A percentile compares a stretch with the other conserved stretches of the same genome.
phyloP scores from a whole-genome alignment of 2,113 vertebrate species.

The Casuarius casuarius region DNA sequence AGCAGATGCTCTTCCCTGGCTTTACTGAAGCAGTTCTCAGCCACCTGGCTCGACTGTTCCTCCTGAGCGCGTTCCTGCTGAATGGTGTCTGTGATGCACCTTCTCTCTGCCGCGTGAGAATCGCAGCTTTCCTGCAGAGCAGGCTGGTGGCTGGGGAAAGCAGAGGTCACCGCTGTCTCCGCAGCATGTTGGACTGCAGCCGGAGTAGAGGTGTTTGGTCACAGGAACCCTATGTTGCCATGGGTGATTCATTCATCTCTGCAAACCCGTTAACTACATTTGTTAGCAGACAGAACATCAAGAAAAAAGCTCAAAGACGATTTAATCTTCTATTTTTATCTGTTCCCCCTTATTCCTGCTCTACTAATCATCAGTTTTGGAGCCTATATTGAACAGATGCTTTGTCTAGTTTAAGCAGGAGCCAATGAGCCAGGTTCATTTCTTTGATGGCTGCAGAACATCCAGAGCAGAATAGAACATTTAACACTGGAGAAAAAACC shows the following conservation, averaged over 20 bases:
- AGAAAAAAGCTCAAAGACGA: background rate
- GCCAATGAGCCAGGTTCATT: background rate
- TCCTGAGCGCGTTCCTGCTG: background rate
- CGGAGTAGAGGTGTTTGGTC: background rate
- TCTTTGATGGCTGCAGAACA: rapidly evolving
- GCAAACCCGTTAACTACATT: rapidly evolving
- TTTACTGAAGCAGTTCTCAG: background rate
- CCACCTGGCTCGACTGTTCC: background rate
- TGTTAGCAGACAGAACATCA: rapidly evolving
- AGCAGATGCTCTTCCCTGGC: background rate
- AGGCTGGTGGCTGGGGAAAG: background rate
- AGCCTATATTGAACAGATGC: rapidly evolving
- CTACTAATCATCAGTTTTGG: rapidly evolving
- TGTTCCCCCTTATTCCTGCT: background rate
- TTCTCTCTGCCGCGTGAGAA: background rate
- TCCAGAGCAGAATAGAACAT: background rate
- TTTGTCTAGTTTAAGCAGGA: background rate
- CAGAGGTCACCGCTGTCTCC: background rate
- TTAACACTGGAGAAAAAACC: rapidly evolving
- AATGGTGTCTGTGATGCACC: background rate
- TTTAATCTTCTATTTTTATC: background rate
- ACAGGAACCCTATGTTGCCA: rapidly evolving
- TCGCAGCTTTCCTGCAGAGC: background rate
- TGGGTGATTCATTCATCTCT: rapidly evolving
- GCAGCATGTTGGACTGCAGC: background rate